Base-by-base conservation (phyloP, 2,797 vertebrate species). In the Amblyopsis hoosieri region DNA sequence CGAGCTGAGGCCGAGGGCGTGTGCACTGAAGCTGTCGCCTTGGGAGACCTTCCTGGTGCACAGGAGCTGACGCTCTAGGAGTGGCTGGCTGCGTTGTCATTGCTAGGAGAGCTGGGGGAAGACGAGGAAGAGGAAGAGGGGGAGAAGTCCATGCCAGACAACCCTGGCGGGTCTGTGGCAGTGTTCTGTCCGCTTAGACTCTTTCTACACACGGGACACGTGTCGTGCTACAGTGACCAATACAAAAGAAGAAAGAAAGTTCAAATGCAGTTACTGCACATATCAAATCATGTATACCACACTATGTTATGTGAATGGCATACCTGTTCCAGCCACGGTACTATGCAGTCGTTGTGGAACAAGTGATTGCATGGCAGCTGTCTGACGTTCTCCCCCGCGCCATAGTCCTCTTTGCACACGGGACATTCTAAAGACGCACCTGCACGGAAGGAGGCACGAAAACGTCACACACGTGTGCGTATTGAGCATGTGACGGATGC, bases 251-350 rank as follows among this genome's bases (percentile, higher is more conserved):
- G 37, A 42, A 42, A 42, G 37, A 42, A 5, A 37, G 6, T 12
- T 14, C 9, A 45, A 11, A 29, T 45, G 11, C 23, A 42, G 17
- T 48, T 46, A 29, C 23, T 29, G 23, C 23, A 29, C 23, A 29
- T 29, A 29, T 29, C 23, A 57, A 42, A 15, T 17, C 3, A 42
- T 45, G 45, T 17, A 1, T 10, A 15, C 3, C 6, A 17, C 13
- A 57, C 23, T 4, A 29, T 19, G 15, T n/a, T 14, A 13, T 42
- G 37, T 7, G 7, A 42, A 42, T 42, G 37, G 37, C 85, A 78
- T 84, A 99, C 98, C 96, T 97, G 96, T 81, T 99, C 96, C 75
- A 99, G 93, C 98, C 98, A 99, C 0, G 97, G 96, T 63, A 99
- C 95, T 45, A 99, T 97, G 85, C 98, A 99, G 86, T 95, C 93